Conservation (phyloP, 2,888 invertebrate species). For the Romanomermis culicivorax region DNA sequence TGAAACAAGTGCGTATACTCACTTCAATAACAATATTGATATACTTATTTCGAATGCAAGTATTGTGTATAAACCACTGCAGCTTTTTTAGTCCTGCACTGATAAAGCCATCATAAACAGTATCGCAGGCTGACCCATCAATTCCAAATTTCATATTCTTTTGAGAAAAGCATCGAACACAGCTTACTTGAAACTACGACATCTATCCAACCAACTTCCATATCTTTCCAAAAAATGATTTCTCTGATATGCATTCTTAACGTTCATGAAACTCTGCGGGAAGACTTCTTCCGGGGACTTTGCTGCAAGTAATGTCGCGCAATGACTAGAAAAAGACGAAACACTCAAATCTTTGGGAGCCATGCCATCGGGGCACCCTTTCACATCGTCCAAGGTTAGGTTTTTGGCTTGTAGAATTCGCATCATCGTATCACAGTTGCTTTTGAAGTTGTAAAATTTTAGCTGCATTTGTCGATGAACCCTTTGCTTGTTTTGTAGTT, state of each 20-base stretch:
- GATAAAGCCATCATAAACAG: too few relatives aligned
- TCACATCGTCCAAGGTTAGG: background rate
- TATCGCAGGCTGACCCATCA: too few relatives aligned
- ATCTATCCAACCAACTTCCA: background rate
- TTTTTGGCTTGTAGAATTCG: background rate
- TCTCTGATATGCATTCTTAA: background rate
- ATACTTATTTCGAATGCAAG: too few relatives aligned
- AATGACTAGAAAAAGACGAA: background rate
- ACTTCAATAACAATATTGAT: too few relatives aligned
- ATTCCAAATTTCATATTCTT: too few relatives aligned
- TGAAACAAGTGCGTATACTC: too few relatives aligned
- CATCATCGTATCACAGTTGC: background rate
- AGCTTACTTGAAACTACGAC: too few relatives aligned
- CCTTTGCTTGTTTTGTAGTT: too few relatives aligned
- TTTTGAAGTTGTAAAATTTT: background rate
- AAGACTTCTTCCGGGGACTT: background rate
- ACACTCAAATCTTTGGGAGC: background rate
- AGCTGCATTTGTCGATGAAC: background rate
- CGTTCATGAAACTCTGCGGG: background rate
- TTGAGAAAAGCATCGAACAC: too few relatives aligned
- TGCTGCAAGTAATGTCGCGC: background rate
- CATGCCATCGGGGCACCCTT: background rate
- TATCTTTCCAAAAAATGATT: background rate
- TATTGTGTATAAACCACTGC: too few relatives aligned
- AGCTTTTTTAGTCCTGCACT: too few relatives aligned